Evolutionary conservation across 53 echinoderm and acorn worm genomes (phyloP).

Genomic region (Temnopleurus reevesii): DNA sequence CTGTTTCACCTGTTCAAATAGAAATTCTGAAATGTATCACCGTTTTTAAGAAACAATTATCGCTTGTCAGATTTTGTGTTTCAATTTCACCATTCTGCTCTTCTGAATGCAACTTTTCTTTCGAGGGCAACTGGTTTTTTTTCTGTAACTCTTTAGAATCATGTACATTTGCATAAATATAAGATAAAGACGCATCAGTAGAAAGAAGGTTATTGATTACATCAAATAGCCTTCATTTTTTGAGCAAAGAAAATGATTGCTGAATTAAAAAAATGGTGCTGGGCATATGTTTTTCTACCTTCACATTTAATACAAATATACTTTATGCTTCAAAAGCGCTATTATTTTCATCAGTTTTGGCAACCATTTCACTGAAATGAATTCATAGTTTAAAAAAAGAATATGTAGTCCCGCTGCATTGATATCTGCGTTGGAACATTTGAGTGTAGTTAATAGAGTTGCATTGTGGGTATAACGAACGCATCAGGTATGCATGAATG

Average conservation of each 20-base stretch:
- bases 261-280: neutral
- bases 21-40: too few relatives aligned
- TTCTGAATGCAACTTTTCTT: too few relatives aligned
- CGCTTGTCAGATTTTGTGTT: too few relatives aligned
- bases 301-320: neutral
- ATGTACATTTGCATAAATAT: constrained; percentile 1
- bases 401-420: constrained; percentile 22
- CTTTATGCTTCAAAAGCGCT: neutral
- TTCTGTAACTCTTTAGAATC: too few relatives aligned
- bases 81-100: too few relatives aligned
- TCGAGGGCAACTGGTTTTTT: too few relatives aligned
- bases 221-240: neutral
- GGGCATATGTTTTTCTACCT: neutral
- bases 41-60: too few relatives aligned
- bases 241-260: neutral
- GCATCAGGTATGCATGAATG: constrained; percentile 19
- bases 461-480: constrained; percentile 28
- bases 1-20: too few relatives aligned
- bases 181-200: neutral
- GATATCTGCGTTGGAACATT: constrained; percentile 12
- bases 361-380: neutral
- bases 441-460: constrained; percentile 24
- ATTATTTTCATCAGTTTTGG: constrained; percentile 17
- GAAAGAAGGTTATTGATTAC: neutral
- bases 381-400: neutral